Conservation (phyloP, 2,113 vertebrate genomes). For the Alosa alosa region DNA sequence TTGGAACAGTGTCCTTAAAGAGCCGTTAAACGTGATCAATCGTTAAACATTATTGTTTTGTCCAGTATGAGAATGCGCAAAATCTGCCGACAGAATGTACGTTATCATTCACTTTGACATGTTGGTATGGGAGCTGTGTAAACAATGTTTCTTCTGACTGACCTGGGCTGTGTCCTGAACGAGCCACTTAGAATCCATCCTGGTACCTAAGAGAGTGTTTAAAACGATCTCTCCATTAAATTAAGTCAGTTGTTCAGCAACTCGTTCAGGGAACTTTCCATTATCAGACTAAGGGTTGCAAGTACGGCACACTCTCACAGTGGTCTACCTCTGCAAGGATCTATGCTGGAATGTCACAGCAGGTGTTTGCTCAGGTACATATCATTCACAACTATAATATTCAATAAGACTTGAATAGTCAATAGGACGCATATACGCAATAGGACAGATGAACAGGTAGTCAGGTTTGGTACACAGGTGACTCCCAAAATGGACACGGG, state of each 20-base stretch:
- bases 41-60: not conserved
- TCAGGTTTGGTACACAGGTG: not conserved
- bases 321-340: too few species aligned
- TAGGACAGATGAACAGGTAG: not conserved
- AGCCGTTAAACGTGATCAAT: not conserved
- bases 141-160: not conserved
- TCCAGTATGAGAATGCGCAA: not conserved
- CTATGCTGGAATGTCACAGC: not conserved
- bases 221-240: not conserved
- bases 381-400: not conserved
- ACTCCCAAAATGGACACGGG: not conserved
- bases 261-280: not conserved
- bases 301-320: not conserved
- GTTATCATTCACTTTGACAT: not conserved
- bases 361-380: not conserved
- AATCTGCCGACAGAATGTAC: not conserved
- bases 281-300: not conserved
- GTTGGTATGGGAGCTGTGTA: too few species aligned
- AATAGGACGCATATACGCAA: too few species aligned
- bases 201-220: not conserved
- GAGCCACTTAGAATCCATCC: not conserved
- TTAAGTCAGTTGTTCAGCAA: not conserved
- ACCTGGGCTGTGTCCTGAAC: not conserved
- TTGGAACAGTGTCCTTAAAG: not conserved
- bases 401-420: too few species aligned